phyloP scores from a whole-genome alignment of 1,140 invertebrate species.

The Drosophila lacteicornis region DNA sequence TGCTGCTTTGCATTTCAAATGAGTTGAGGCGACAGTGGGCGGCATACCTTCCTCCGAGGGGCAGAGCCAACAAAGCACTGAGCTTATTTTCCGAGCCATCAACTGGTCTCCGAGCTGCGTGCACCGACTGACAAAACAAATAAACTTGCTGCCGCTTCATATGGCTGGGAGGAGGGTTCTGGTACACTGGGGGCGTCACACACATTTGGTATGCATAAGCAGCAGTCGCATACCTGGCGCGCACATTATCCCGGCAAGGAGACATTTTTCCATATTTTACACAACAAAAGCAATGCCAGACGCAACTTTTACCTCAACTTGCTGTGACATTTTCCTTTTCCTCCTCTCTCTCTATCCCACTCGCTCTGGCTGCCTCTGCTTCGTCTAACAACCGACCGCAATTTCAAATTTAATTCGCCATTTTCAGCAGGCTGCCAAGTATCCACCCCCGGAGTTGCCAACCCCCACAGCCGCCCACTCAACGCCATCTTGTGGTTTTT shows the following conservation, averaged over 20 bases:
- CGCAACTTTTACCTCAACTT: constrained; percentile 77
- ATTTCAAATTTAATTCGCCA: constrained; percentile 84
- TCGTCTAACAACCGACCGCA: constrained; percentile 52
- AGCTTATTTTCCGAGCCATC: constrained; percentile 54
- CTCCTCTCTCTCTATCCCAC: not conserved
- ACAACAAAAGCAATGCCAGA: constrained; percentile 60
- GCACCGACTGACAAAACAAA: constrained; percentile 69
- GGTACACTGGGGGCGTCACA: constrained; percentile 23
- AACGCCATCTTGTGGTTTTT: constrained; percentile 72
- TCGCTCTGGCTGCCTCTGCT: not conserved
- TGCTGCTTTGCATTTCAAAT: constrained; percentile 65
- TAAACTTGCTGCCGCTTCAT: constrained; percentile 57
- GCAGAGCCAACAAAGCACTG: constrained; percentile 17
- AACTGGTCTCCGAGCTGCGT: constrained; percentile 47
- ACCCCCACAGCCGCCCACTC: constrained; percentile 33
- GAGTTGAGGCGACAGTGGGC: constrained; percentile 22
- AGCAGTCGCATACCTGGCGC: constrained; percentile 63
- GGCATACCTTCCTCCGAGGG: not conserved
- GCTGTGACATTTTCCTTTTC: constrained; percentile 63
- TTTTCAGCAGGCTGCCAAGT: constrained; percentile 60
- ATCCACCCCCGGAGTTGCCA: constrained; percentile 22
- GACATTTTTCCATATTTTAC: constrained; percentile 82
- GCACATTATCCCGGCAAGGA: constrained; percentile 54
- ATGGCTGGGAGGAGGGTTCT: constrained; percentile 4
- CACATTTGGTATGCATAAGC: constrained; percentile 81